A percentile compares a stretch with the other conserved stretches of the same genome.
These are phyloP conservation scores for Folsomia candida DNA, from an alignment of 2,888 invertebrate genomes.

Conservation along the genomic window DNA sequence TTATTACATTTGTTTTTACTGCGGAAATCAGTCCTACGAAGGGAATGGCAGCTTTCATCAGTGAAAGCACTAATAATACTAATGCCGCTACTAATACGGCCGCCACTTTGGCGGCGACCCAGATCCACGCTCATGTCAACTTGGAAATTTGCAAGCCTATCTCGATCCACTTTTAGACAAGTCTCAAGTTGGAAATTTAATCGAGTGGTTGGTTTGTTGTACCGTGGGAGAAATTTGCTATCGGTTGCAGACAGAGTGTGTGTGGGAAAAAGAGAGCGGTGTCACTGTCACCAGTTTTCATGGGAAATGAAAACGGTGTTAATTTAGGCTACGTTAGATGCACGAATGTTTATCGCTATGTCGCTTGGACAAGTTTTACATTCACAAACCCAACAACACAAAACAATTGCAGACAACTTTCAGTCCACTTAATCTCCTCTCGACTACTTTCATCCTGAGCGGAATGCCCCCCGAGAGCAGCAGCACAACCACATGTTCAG, in stretches of 20 bases:
- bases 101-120: slow-evolving; percentile 8
- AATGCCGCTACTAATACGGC: not conserved
- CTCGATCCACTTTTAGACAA: too few species aligned
- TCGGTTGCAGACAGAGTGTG: not conserved
- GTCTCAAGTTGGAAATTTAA: not conserved
- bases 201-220: not conserved
- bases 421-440: not conserved
- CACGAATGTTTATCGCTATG: too few species aligned
- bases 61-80: not conserved
- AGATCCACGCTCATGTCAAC: not conserved
- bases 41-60: not conserved
- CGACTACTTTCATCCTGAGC: not conserved
- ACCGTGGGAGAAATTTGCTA: not conserved
- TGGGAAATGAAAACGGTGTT: not conserved
- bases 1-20: not conserved
- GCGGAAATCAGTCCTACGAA: not conserved
- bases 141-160: too few species aligned
- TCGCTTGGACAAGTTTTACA: not conserved
- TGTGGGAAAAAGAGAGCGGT: too few species aligned
- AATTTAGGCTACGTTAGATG: too few species aligned
- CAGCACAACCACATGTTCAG: too few species aligned
- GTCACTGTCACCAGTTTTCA: not conserved
- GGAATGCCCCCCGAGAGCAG: too few species aligned
- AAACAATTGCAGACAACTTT: not conserved
- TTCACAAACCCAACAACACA: not conserved